A percentile compares a stretch with the other conserved stretches of the same genome.
phyloP scores from a whole-genome alignment of 2,113 vertebrate species.

The Ariopsis seemanni region DNA sequence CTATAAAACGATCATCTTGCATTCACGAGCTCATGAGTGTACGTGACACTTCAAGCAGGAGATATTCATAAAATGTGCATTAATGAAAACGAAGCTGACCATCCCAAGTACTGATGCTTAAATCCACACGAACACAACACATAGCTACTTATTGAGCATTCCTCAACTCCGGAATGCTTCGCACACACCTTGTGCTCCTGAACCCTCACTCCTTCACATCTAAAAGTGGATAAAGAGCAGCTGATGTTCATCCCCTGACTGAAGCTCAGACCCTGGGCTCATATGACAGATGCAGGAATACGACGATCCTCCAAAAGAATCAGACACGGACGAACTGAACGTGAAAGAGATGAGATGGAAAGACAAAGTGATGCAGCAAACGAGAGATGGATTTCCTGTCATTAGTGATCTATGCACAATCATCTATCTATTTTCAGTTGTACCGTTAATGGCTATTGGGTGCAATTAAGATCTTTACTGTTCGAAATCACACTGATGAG shows the following conservation, averaged over 20 bases:
- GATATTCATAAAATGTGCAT: neutral
- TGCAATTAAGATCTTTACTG: constrained; percentile 77
- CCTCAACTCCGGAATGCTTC: neutral
- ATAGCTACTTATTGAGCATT: neutral
- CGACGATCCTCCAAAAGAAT: neutral
- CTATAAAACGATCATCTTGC: constrained; percentile 2
- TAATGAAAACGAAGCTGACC: neutral
- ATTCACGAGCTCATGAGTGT: neutral
- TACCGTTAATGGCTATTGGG: constrained; percentile 76
- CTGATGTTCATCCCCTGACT: neutral
- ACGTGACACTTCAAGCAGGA: neutral
- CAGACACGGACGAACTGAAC: constrained; percentile 29
- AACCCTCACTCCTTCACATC: neutral
- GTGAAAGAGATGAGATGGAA: constrained; percentile 52
- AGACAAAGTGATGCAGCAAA: constrained; percentile 62
- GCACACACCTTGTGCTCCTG: neutral
- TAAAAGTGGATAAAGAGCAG: neutral
- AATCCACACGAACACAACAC: constrained; percentile 21
- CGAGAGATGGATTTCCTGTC: constrained; percentile 75
- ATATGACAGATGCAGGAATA: neutral
- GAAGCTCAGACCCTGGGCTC: neutral
- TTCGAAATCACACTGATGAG: constrained; percentile 71
- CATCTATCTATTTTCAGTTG: constrained; percentile 76
- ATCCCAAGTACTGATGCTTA: neutral
- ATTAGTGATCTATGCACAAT: constrained; percentile 79